A percentile compares a stretch with the other conserved stretches of the same genome.
Evolutionary conservation across 2,888 invertebrate species (phyloP).

Genomic region (Athrips mouffetella): DNA sequence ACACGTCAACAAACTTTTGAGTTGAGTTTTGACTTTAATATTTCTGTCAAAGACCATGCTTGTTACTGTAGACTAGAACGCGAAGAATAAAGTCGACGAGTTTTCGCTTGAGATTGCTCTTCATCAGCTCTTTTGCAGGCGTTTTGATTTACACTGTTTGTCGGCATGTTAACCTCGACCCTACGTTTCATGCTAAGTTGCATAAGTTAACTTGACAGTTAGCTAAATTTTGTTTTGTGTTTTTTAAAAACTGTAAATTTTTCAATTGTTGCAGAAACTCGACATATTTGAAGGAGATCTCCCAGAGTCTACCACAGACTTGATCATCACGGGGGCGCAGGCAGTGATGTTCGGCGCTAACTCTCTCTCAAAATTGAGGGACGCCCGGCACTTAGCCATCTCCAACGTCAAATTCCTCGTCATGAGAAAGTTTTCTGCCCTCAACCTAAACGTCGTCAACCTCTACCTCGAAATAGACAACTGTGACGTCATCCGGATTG

Average conservation of each 20-base stretch:
- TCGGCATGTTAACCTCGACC: too few species aligned
- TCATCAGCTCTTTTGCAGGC: too few species aligned
- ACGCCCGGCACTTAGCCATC: conserved; percentile 75
- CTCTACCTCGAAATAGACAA: conserved; percentile 79
- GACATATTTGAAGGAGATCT: conserved; percentile 71
- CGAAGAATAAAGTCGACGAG: too few species aligned
- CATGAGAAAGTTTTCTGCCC: conserved; percentile 79
- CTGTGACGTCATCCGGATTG: conserved; percentile 79
- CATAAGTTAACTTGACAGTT: too few species aligned
- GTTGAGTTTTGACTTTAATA: too few species aligned
- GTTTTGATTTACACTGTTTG: too few species aligned
- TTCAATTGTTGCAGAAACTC: conserved; percentile 72
- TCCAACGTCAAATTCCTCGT: conserved; percentile 71
- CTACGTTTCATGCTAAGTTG: too few species aligned
- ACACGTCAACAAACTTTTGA: too few species aligned
- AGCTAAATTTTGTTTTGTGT: neutral
- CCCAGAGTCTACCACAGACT: conserved; percentile 77
- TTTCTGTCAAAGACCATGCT: too few species aligned
- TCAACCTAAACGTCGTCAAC: conserved; percentile 78
- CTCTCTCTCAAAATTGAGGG: conserved; percentile 75
- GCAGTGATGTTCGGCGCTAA: conserved; percentile 75
- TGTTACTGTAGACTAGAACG: too few species aligned
- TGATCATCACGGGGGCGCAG: conserved; percentile 77
- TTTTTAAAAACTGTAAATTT: neutral
- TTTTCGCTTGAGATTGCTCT: too few species aligned